Percentiles rank a stretch among this genome's conserved stretches.
Evolutionary conservation across 2,113 vertebrate species (phyloP).

Genomic region (Azemiops feae): DNA sequence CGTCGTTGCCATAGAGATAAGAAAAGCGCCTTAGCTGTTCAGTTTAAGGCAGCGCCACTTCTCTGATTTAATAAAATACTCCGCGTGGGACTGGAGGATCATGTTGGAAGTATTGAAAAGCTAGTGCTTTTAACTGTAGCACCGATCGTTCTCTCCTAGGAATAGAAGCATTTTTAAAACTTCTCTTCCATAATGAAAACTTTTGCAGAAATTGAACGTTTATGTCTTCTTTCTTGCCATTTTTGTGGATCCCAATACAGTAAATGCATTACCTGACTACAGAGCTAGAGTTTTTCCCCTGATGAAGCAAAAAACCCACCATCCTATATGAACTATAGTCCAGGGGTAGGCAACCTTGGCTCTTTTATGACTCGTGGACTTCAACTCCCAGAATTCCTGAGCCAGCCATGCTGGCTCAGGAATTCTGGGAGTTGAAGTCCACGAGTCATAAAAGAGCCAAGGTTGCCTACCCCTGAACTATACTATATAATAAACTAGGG

Average conservation of each 20-base stretch:
- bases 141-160: background rate
- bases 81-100: background rate
- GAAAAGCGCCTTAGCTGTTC: background rate
- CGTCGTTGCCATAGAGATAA: background rate
- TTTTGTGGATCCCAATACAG: background rate
- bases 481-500: background rate
- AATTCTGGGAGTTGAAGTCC: too few species aligned
- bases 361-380: too few species aligned
- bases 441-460: too few species aligned
- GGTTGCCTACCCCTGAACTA: too few species aligned
- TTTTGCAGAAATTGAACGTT: background rate
- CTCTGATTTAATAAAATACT: background rate
- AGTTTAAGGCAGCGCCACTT: background rate
- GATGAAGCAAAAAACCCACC: background rate
- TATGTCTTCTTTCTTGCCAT: background rate
- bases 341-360: too few species aligned
- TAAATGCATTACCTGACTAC: background rate
- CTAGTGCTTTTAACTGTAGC: background rate
- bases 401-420: too few species aligned
- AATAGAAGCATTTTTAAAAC: background rate
- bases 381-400: too few species aligned
- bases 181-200: background rate
- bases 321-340: background rate
- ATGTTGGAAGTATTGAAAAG: background rate
- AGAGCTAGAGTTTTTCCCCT: background rate